Evolutionary conservation across 1,140 invertebrate genomes (phyloP).

Genomic region (Brachionus manjavacas): DNA sequence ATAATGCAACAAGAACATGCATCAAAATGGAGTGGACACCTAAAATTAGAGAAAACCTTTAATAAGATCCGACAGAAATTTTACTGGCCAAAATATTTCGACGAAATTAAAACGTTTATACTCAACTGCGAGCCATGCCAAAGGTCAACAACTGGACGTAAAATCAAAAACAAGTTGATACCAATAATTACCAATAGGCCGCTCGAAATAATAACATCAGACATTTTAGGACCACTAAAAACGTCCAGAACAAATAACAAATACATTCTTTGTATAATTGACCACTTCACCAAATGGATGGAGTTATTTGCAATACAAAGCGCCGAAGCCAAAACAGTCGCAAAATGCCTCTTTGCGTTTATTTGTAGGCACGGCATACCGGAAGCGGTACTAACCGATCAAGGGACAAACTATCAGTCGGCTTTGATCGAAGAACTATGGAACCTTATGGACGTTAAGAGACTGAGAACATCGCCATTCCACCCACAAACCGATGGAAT

Average conservation of each 20-base stretch:
- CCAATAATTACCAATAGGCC: slow-evolving; percentile 25
- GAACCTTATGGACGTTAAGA: background rate
- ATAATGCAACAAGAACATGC: background rate
- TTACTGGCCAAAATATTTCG: background rate
- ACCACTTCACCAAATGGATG: background rate
- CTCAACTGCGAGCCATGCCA: background rate
- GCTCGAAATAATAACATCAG: too few species aligned
- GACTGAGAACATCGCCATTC: slow-evolving; percentile 47
- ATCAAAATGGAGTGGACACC: background rate
- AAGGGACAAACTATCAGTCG: background rate
- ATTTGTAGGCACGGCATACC: background rate
- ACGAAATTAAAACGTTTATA: background rate
- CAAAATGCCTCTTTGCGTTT: background rate
- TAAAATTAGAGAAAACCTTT: too few species aligned
- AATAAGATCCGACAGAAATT: background rate
- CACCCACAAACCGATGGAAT: slow-evolving; percentile 50
- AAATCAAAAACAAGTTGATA: background rate
- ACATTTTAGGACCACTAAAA: too few species aligned
- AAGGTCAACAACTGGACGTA: background rate
- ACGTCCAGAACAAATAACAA: too few species aligned
- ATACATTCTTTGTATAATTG: too few species aligned
- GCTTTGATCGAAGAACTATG: slow-evolving; percentile 30
- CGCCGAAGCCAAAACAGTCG: background rate
- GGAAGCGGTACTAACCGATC: background rate
- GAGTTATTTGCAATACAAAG: background rate